phyloP scores from a whole-genome alignment of 2,113 vertebrate genomes.

The Brienomyrus longianalis region DNA sequence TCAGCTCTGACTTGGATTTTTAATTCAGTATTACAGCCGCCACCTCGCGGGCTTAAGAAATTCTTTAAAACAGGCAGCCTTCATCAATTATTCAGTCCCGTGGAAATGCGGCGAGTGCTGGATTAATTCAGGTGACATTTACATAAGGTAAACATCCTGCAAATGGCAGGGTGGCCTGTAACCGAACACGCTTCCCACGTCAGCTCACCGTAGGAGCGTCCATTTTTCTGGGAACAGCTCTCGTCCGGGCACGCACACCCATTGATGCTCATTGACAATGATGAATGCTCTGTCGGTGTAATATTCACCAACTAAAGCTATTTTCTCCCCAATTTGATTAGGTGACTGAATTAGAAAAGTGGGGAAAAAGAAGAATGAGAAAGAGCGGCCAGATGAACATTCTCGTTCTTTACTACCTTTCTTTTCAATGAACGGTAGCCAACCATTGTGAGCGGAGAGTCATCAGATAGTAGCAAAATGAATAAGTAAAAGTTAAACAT shows the following conservation, averaged over 20 bases:
- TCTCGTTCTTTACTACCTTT: slow-evolving; percentile 35
- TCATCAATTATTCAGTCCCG: slow-evolving; percentile 48
- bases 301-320: slow-evolving; percentile 52
- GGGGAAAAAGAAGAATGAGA: background rate
- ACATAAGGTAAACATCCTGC: slow-evolving; percentile 67
- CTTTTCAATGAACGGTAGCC: slow-evolving; percentile 40
- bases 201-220: slow-evolving; percentile 26
- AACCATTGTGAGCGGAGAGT: slow-evolving; percentile 23
- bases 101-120: slow-evolving; percentile 31
- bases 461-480: slow-evolving; percentile 28
- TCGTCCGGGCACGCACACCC: slow-evolving; percentile 55
- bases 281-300: slow-evolving; percentile 63
- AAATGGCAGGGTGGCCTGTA: slow-evolving; percentile 61
- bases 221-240: slow-evolving; percentile 62
- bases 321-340: slow-evolving; percentile 51
- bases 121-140: slow-evolving; percentile 56
- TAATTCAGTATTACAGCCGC: background rate
- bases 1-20: background rate
- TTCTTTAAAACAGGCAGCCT: slow-evolving; percentile 32
- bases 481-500: slow-evolving; percentile 19
- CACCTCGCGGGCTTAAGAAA: background rate
- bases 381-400: slow-evolving; percentile 28
- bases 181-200: slow-evolving; percentile 27
- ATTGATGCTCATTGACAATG: slow-evolving; percentile 61
- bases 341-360: slow-evolving; percentile 22